These are phyloP conservation scores for Corbicula japonica DNA, from an alignment of 2,888 invertebrate species.

Conservation along the genomic window DNA sequence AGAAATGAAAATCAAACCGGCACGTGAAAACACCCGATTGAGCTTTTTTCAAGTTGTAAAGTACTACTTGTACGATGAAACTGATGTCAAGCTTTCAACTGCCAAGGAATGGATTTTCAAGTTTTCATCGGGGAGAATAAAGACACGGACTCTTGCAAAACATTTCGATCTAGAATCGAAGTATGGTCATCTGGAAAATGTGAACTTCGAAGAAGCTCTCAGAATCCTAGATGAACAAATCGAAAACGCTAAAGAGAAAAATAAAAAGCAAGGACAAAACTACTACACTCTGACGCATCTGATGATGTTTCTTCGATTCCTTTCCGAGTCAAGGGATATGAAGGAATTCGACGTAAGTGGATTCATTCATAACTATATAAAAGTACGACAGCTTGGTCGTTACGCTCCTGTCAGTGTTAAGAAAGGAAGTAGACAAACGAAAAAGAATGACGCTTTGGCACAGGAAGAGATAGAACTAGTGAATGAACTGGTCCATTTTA, in stretches of 20 bases:
- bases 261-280: conserved; percentile 7
- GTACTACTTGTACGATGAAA: conserved; percentile 21
- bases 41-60: not conserved
- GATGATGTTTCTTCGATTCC: conserved; percentile 4
- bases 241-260: conserved; percentile 1
- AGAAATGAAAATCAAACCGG: conserved; percentile 16
- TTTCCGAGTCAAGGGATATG: not conserved
- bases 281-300: conserved; percentile 18
- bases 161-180: conserved; percentile 5
- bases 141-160: conserved; percentile 13
- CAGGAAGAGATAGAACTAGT: not conserved
- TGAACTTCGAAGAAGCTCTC: conserved; percentile 6
- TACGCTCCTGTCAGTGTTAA: not conserved
- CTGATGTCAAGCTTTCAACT: not conserved
- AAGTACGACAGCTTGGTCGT: not conserved
- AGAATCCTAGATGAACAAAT: conserved; percentile 4
- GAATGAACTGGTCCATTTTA: conserved; percentile 3
- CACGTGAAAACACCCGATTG: not conserved
- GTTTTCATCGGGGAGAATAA: conserved; percentile 9
- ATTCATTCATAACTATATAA: not conserved
- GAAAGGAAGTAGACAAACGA: too few relatives aligned
- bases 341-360: not conserved
- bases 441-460: not conserved
- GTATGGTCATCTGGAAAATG: not conserved
- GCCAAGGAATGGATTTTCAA: not conserved